These are phyloP conservation scores for Desoria tigrina DNA, from an alignment of 2,888 invertebrate species.

Conservation along the genomic window DNA sequence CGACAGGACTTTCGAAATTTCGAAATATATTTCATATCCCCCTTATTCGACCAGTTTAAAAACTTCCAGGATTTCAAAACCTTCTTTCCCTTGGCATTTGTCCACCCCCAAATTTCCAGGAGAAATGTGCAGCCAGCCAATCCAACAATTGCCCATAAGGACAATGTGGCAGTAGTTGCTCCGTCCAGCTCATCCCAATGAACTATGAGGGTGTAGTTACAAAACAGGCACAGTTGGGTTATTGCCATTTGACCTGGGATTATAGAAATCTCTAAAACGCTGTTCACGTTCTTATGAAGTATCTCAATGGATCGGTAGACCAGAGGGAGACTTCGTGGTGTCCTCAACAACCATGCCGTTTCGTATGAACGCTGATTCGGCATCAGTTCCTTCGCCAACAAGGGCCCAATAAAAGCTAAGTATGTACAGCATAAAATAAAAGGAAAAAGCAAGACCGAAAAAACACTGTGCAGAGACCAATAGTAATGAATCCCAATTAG, in stretches of 20 bases:
- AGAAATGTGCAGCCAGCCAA: not conserved
- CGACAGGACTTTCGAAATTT: conserved; percentile 1
- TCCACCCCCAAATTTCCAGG: not conserved
- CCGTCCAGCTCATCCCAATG: not conserved
- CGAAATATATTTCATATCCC: not conserved
- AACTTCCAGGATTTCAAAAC: not conserved
- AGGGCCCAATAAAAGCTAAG: no score
- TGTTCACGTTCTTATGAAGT: not conserved
- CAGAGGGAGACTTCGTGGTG: not conserved
- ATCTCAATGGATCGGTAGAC: not conserved
- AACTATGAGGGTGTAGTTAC: not conserved
- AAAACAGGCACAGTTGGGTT: not conserved
- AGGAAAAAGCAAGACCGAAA: no score
- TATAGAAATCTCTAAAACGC: not conserved
- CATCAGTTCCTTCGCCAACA: not conserved
- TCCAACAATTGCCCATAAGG: not conserved
- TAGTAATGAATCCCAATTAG: no score
- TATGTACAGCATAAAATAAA: no score
- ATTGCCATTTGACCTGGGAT: not conserved
- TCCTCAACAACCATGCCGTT: not conserved
- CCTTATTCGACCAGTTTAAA: not conserved
- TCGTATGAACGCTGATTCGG: not conserved
- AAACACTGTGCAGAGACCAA: no score
- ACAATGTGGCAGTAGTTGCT: not conserved
- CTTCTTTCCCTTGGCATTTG: not conserved